phyloP scores from a whole-genome alignment of 2,888 invertebrate genomes.

The Kryphioiulus occultus region DNA sequence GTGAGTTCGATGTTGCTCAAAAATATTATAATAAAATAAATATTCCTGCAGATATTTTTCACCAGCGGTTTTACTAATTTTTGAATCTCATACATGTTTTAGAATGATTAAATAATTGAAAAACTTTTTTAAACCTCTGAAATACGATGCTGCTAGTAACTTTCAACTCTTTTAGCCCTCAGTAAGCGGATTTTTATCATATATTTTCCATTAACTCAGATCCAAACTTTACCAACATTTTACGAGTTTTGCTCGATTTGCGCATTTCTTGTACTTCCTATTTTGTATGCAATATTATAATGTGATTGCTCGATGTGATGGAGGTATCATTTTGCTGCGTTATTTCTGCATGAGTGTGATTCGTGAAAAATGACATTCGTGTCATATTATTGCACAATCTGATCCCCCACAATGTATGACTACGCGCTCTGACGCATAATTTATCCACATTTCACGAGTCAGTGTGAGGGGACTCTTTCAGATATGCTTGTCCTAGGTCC shows the following conservation, averaged over 20 bases:
- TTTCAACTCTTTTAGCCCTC: no score
- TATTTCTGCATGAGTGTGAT: constrained; percentile 36
- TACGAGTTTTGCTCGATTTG: not conserved
- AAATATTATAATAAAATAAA: no score
- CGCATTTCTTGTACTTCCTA: not conserved
- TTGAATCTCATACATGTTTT: no score
- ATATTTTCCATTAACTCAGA: no score
- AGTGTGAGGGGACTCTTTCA: not conserved
- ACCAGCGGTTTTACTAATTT: no score
- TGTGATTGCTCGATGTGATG: not conserved
- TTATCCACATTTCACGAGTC: constrained; percentile 36
- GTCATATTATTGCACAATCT: constrained; percentile 39
- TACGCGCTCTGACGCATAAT: not conserved
- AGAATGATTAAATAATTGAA: no score
- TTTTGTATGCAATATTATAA: not conserved
- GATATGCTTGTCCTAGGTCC: not conserved
- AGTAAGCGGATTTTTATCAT: no score
- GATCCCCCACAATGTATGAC: not conserved
- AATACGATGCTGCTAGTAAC: no score
- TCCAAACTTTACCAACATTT: not conserved
- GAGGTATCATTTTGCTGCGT: not conserved
- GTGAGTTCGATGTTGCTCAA: no score
- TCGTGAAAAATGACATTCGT: constrained; percentile 13
- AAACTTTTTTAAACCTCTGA: no score
- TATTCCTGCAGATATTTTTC: no score